These are phyloP conservation scores for Tinea semifulvella DNA, from an alignment of 2,888 invertebrate species.

Conservation along the genomic window DNA sequence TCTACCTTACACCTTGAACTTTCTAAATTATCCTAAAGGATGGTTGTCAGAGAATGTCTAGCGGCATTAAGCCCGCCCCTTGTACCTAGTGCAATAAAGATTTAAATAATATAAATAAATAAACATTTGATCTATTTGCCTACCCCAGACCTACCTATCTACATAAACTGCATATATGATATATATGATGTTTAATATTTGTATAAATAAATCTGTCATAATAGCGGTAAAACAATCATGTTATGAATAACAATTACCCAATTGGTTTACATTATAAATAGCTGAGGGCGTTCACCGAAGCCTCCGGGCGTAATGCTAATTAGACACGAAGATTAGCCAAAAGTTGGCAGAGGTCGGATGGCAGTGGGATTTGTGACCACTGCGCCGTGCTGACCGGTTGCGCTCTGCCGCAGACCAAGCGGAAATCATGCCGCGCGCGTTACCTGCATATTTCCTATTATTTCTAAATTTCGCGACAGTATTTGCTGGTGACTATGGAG, in stretches of 20 bases:
- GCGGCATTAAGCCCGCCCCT: too few relatives aligned
- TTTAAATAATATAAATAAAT: too few relatives aligned
- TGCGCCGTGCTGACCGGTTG: constrained; percentile 25
- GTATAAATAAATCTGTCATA: too few relatives aligned
- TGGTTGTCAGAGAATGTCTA: too few relatives aligned
- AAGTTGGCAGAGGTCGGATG: constrained; percentile 25
- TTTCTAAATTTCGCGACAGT: neutral
- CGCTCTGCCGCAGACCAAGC: constrained; percentile 32
- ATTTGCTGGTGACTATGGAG: constrained; percentile 33
- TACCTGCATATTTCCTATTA: neutral
- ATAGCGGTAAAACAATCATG: constrained; percentile 5
- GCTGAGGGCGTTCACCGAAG: constrained; percentile 56
- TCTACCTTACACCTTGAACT: too few relatives aligned
- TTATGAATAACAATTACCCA: constrained; percentile 6
- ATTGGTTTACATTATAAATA: neutral
- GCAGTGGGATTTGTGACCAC: constrained; percentile 3
- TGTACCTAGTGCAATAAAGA: too few relatives aligned
- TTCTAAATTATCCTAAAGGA: too few relatives aligned
- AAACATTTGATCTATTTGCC: too few relatives aligned
- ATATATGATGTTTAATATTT: too few relatives aligned
- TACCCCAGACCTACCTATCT: too few relatives aligned
- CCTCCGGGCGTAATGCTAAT: constrained; percentile 41
- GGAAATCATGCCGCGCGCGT: constrained; percentile 39
- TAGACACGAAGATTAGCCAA: constrained; percentile 44
- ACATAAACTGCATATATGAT: too few relatives aligned